Percentiles rank a stretch among this genome's conserved stretches.
These are phyloP conservation scores for Balanococcus diminutus DNA, from an alignment of 2,888 invertebrate genomes.

Conservation along the genomic window DNA sequence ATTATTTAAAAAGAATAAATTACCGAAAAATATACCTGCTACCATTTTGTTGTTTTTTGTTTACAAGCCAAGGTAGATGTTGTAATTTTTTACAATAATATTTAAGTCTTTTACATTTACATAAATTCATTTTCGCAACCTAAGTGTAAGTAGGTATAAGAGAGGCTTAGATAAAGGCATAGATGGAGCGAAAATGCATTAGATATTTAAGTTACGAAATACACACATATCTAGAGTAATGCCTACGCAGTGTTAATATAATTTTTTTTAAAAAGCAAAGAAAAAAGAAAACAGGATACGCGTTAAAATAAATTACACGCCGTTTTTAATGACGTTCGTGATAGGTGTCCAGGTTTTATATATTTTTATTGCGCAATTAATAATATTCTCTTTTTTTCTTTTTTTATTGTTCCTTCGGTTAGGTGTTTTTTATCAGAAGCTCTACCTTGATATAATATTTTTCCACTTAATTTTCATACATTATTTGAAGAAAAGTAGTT, in stretches of 20 bases:
- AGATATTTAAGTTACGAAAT: constrained; percentile 20
- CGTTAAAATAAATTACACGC: constrained; percentile 37
- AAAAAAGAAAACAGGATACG: constrained; percentile 41
- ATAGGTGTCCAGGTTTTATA: constrained; percentile 38
- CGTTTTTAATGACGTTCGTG: constrained; percentile 51
- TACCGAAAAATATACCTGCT: not conserved
- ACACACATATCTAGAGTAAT: too few relatives aligned
- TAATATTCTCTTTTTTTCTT: constrained; percentile 40
- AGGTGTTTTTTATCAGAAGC: not conserved
- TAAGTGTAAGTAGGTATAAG: too few relatives aligned
- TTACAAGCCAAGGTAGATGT: too few relatives aligned
- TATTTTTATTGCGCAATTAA: constrained; percentile 49
- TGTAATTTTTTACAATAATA: too few relatives aligned
- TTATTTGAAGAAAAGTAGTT: constrained; percentile 30
- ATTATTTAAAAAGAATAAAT: constrained; percentile 11
- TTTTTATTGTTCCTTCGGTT: constrained; percentile 37
- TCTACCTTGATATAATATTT: constrained; percentile 35
- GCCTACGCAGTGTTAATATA: not conserved
- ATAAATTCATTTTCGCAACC: not conserved
- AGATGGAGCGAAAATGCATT: constrained; percentile 15
- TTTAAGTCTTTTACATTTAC: too few relatives aligned
- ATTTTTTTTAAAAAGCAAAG: not conserved
- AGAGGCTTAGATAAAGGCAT: not conserved
- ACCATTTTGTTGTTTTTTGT: not conserved
- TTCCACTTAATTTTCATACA: constrained; percentile 40